Evolutionary conservation across 2,113 vertebrate species (phyloP).

Genomic region (Ciconia stormi): DNA sequence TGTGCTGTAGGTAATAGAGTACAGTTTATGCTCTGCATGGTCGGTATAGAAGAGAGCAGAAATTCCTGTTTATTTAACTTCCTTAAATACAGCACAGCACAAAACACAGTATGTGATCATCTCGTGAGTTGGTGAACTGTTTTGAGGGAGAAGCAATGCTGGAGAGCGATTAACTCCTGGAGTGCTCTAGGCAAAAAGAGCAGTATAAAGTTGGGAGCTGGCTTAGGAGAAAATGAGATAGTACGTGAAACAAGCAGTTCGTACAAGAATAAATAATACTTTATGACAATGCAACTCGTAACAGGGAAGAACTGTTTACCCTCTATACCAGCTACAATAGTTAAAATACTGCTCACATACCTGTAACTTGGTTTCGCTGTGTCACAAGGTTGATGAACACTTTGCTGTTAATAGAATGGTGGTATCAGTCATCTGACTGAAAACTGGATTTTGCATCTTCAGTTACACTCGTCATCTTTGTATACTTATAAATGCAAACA

Average conservation of each 20-base stretch:
- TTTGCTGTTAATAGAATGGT: background rate
- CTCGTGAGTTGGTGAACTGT: background rate
- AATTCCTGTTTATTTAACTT: background rate
- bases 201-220: background rate
- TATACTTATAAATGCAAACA: background rate
- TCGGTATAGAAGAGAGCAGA: background rate
- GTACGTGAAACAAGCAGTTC: background rate
- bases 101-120: background rate
- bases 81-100: background rate
- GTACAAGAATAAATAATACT: background rate
- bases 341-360: background rate
- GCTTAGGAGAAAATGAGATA: background rate
- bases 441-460: background rate
- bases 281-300: background rate
- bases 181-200: background rate
- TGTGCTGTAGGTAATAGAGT: background rate
- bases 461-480: background rate
- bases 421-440: background rate
- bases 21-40: background rate
- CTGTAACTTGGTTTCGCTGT: background rate
- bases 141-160: background rate
- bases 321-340: background rate
- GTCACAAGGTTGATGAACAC: background rate
- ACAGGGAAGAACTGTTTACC: background rate
- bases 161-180: background rate